A percentile compares a stretch with the other conserved stretches of the same genome.
Conservation (phyloP, 2,888 invertebrate genomes). For the Ochlodes sylvanus region DNA sequence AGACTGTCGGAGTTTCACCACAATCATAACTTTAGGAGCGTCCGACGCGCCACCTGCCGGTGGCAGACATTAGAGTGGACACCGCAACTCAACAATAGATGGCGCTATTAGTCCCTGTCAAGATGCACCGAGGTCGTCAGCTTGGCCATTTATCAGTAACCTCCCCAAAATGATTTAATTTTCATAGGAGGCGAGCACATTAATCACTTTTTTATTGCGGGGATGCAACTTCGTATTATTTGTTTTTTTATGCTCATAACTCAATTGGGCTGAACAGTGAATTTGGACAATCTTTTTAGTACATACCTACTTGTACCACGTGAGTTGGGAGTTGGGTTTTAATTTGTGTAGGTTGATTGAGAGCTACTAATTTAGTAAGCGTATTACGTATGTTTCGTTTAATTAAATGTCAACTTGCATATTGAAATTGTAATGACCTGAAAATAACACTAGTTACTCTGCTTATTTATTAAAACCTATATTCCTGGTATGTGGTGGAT, state of each 20-base stretch:
- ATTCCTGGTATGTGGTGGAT: too few species aligned
- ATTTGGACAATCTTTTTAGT: constrained; percentile 12
- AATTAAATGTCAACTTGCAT: too few species aligned
- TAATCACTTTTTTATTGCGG: constrained; percentile 43
- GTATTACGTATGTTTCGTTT: background rate
- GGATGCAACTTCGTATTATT: constrained; percentile 35
- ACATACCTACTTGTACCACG: background rate
- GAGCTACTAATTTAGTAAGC: background rate
- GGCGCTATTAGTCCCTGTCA: constrained; percentile 76
- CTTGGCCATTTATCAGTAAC: constrained; percentile 72
- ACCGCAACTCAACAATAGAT: constrained; percentile 72
- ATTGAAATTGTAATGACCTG: too few species aligned
- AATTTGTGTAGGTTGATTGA: background rate
- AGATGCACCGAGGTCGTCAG: constrained; percentile 64
- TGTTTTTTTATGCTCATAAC: constrained; percentile 30
- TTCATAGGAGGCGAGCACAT: constrained; percentile 54
- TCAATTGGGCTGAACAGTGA: constrained; percentile 16
- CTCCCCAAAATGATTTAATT: constrained; percentile 71
- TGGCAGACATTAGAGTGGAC: constrained; percentile 60
- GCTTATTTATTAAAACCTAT: too few species aligned
- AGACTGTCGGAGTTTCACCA: constrained; percentile 13
- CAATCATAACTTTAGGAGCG: constrained; percentile 43
- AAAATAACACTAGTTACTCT: too few species aligned
- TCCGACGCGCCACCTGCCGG: constrained; percentile 54
- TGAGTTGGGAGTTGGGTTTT: too few species aligned